Evolutionary conservation across 92 coral and sea anemone species (phyloP).

Genomic region (Heteractis magnifica): DNA sequence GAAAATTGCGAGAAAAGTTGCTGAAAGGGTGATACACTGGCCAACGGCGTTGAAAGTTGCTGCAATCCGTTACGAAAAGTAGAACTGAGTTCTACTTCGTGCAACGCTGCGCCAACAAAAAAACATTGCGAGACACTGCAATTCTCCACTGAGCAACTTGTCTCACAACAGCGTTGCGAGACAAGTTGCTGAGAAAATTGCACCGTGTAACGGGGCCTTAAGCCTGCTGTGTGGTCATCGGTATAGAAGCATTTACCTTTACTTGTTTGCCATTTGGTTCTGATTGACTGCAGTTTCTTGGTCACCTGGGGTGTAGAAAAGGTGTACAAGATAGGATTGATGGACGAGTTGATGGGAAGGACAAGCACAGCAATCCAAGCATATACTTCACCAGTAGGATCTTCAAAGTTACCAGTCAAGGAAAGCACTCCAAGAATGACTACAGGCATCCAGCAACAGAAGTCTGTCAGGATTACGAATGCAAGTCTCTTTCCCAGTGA

Average conservation of each 20-base stretch:
- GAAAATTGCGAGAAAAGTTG: too few species aligned
- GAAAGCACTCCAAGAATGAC: conserved; percentile 18
- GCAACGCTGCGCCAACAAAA: too few species aligned
- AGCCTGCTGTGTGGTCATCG: neutral
- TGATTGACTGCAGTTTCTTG: neutral
- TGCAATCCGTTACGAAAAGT: too few species aligned
- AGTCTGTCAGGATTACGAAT: conserved; percentile 34
- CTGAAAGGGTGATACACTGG: too few species aligned
- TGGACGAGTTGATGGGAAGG: conserved; percentile 32
- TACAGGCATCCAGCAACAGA: conserved; percentile 38
- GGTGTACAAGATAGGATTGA: conserved; percentile 36
- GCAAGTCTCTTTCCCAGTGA: conserved; percentile 20
- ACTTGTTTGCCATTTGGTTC: neutral
- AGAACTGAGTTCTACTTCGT: too few species aligned
- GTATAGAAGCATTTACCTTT: neutral
- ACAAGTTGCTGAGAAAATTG: too few species aligned
- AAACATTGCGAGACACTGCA: too few species aligned
- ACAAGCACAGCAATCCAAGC: conserved; percentile 41
- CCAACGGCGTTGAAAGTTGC: too few species aligned
- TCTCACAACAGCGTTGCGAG: too few species aligned
- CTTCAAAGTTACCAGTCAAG: conserved; percentile 16
- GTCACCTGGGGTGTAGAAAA: conserved; percentile 8
- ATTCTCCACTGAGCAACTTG: too few species aligned
- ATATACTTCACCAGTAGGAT: conserved; percentile 23
- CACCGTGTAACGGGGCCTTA: neutral